Base-by-base conservation (phyloP, 1,140 invertebrate species). In the Drosophila nikananu region DNA sequence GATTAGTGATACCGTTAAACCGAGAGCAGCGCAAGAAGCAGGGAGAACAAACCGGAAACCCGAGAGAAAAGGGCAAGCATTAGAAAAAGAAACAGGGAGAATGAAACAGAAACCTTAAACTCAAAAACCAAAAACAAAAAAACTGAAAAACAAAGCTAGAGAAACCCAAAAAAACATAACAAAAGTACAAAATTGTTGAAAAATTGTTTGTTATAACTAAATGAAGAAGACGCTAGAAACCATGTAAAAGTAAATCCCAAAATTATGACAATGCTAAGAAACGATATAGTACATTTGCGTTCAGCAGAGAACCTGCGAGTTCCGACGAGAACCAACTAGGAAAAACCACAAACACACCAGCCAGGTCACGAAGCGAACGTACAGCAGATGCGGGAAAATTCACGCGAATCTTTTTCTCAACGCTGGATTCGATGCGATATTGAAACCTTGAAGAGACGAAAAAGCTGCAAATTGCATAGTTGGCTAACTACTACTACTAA, bases 1-100 rank as follows among this genome's bases (percentile, higher is more conserved):
- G 67, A 76, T 89, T 89, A 90, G 86, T 90, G 86, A 89, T 89
- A 89, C 80, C 80, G 77, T 89, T 89, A 89, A 87, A 65, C 72
- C 54, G 59, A 60, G 61, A 64, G 37, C 77, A 81, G 39, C 54
- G 80, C 46, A 77, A 74, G 44, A 64, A 64, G 32, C 51, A 75
- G 59, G 70, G 59, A 55, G 21, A 63, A 64, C 21, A 30, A 49
- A 63, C 54, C 37, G 66, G 46, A 32, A 63, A 66, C 64, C 15
- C 52, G 21, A 37, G 5, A 12, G 21, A 68, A 12, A 65, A 49
- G 35, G 48, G 37, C 58, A 70, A 49, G 63, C 46, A 80, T 51
- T 54, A 46, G 61, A 27, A 73, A 79, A 64, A 61, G 49, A 55
- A 57, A 64, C 61, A 64, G 61, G 51, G 44, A 75, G 59, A 79